phyloP scores from a whole-genome alignment of 2,888 invertebrate species.

The Eristalis tenax region DNA sequence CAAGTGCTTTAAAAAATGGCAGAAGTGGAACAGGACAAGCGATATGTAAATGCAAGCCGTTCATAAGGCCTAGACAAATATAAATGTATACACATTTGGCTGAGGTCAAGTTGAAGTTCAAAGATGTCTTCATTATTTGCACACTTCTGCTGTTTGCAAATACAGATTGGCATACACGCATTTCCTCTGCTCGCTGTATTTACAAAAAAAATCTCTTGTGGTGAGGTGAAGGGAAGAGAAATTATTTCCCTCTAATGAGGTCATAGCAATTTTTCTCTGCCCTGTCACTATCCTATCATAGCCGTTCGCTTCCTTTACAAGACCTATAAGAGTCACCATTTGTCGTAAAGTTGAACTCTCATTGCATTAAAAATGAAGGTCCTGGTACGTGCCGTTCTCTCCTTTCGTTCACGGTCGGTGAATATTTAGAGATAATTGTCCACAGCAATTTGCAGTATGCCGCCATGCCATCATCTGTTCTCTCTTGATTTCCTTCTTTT shows the following conservation, averaged over 20 bases:
- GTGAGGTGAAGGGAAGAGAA: constrained; percentile 35
- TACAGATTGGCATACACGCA: background rate
- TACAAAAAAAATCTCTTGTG: background rate
- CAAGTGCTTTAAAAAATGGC: too few relatives aligned
- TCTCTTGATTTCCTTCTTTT: background rate
- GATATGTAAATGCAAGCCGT: too few relatives aligned
- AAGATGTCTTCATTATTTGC: too few relatives aligned
- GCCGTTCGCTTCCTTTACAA: constrained; percentile 27
- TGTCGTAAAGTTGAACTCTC: constrained; percentile 61
- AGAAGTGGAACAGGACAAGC: too few relatives aligned
- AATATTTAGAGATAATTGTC: constrained; percentile 68
- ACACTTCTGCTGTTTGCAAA: background rate
- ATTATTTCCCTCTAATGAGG: constrained; percentile 55
- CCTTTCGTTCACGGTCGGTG: constrained; percentile 54
- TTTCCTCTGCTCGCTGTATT: background rate
- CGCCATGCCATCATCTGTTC: constrained; percentile 40
- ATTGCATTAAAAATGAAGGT: constrained; percentile 61
- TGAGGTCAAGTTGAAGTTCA: background rate
- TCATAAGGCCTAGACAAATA: too few relatives aligned
- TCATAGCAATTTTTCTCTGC: constrained; percentile 46
- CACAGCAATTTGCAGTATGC: constrained; percentile 57
- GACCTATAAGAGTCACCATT: constrained; percentile 54
- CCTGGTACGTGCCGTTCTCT: constrained; percentile 61
- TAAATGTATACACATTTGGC: too few relatives aligned
- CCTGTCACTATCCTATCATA: constrained; percentile 27